These are phyloP conservation scores for Neria commutata DNA, from an alignment of 2,888 invertebrate species.

Conservation along the genomic window DNA sequence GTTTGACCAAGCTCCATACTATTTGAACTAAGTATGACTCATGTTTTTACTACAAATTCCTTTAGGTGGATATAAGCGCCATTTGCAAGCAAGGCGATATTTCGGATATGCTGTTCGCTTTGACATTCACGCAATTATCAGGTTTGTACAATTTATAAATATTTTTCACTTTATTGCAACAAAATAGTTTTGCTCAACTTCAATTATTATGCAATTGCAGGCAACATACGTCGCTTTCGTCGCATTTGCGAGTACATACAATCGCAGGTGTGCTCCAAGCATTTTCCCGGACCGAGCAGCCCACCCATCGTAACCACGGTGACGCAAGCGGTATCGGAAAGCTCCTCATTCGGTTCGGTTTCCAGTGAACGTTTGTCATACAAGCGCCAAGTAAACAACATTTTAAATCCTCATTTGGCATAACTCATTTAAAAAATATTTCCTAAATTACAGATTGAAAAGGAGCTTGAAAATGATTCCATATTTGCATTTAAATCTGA, in stretches of 20 bases:
- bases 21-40: too few species aligned
- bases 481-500: slow-evolving; percentile 61
- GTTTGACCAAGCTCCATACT: too few species aligned
- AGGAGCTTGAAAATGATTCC: slow-evolving; percentile 59
- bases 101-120: slow-evolving; percentile 82
- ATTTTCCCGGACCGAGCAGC: slow-evolving; percentile 62
- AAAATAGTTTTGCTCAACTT: background rate
- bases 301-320: slow-evolving; percentile 60
- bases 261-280: slow-evolving; percentile 73
- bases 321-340: slow-evolving; percentile 63
- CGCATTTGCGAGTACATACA: slow-evolving; percentile 97
- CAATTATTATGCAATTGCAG: slow-evolving; percentile 65
- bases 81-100: slow-evolving; percentile 76
- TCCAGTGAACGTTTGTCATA: slow-evolving; percentile 62
- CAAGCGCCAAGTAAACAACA: slow-evolving; percentile 55
- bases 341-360: slow-evolving; percentile 62
- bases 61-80: slow-evolving; percentile 87
- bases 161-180: background rate
- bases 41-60: too few species aligned
- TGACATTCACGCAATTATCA: slow-evolving; percentile 92
- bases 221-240: slow-evolving; percentile 92
- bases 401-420: background rate
- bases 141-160: slow-evolving; percentile 66
- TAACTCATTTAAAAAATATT: background rate
- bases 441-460: slow-evolving; percentile 54